Evolutionary conservation across 2,797 vertebrate genomes (phyloP).

Genomic region (Manis javanica): DNA sequence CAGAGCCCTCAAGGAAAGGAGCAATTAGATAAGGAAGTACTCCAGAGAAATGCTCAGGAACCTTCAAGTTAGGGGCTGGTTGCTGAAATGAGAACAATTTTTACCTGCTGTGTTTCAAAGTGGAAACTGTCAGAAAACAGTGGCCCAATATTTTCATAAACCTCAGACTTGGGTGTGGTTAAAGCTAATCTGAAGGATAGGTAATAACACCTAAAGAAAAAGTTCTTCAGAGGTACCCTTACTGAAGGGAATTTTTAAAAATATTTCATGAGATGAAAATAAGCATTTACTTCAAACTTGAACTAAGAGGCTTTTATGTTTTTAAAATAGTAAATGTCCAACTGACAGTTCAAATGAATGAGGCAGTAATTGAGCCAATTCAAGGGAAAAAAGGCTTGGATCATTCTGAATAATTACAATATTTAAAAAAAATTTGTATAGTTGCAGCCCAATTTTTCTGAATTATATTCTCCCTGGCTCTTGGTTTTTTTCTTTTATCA

Average conservation of each 20-base stretch:
- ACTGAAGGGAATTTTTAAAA: background rate
- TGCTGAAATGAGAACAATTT: background rate
- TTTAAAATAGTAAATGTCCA: background rate
- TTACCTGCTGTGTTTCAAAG: background rate
- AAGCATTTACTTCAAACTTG: background rate
- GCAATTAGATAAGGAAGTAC: background rate
- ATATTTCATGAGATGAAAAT: background rate
- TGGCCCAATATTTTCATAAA: background rate
- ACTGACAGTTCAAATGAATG: background rate
- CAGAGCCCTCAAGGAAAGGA: background rate
- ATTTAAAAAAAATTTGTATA: background rate
- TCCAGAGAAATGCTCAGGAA: background rate
- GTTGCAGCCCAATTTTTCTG: background rate
- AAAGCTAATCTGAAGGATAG: background rate
- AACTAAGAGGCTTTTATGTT: constrained; percentile 44
- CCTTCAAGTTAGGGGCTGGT: background rate
- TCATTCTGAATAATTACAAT: background rate
- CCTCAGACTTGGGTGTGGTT: background rate
- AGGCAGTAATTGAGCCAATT: constrained; percentile 11
- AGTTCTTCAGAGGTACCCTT: background rate
- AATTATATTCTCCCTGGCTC: background rate
- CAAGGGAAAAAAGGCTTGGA: background rate
- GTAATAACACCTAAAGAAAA: background rate
- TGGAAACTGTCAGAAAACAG: background rate
- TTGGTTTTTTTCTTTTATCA: background rate